Percentiles rank a stretch among this genome's conserved stretches.
phyloP scores from a whole-genome alignment of 2,888 invertebrate genomes.

The Cybosia mesomella region DNA sequence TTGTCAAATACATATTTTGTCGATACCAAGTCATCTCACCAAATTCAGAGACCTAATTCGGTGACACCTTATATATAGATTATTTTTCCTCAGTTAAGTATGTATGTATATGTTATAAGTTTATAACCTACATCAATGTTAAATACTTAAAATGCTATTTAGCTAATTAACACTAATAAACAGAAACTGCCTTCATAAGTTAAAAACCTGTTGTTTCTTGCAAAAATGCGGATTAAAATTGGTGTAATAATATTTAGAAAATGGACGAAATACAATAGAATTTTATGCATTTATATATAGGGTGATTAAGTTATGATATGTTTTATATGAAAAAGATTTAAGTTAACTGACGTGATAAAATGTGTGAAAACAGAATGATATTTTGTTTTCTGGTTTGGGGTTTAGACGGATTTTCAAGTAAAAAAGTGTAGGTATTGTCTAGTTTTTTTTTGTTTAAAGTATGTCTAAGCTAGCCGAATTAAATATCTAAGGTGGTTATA shows the following conservation, averaged over 20 bases:
- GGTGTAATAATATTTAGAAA: not conserved
- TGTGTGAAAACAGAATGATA: not conserved
- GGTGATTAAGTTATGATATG: not conserved
- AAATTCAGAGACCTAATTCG: too few relatives aligned
- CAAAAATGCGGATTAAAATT: too few relatives aligned
- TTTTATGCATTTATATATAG: not conserved
- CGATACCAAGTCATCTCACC: too few relatives aligned
- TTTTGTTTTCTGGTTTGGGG: not conserved
- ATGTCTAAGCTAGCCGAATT: too few relatives aligned
- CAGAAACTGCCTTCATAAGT: not conserved
- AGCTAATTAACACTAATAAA: not conserved
- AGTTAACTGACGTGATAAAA: not conserved
- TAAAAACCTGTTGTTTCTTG: not conserved
- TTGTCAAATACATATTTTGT: too few relatives aligned
- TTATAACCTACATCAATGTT: too few relatives aligned
- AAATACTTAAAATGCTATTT: not conserved
- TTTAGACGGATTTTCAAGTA: not conserved
- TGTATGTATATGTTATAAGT: too few relatives aligned
- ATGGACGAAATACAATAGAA: not conserved
- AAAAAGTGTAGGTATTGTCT: not conserved
- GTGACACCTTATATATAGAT: too few relatives aligned
- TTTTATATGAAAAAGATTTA: not conserved
- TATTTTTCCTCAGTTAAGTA: not conserved
- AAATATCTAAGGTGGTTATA: too few relatives aligned
- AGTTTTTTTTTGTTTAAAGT: not conserved